Evolutionary conservation across 1,140 invertebrate species (phyloP).

Genomic region (Drosophila novamexicana): DNA sequence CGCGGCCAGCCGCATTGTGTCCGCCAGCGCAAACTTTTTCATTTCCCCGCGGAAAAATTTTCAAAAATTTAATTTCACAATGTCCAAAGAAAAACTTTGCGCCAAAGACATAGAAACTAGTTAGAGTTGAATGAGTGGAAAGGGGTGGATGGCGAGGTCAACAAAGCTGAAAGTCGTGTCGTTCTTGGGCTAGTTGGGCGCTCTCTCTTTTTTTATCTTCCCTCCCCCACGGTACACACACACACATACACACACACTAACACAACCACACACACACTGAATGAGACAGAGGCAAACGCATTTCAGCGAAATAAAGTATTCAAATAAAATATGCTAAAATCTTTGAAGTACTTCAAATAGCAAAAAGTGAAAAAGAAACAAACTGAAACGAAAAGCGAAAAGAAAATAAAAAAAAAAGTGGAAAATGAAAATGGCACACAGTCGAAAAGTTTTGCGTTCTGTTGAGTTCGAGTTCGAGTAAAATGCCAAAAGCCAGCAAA

Average conservation of each 20-base stretch:
- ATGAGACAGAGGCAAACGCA: conserved; percentile 52
- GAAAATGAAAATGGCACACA: conserved; percentile 50
- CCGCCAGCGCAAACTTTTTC: conserved; percentile 78
- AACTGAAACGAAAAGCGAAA: conserved; percentile 55
- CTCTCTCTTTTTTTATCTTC: background rate
- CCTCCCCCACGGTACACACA: conserved; percentile 7
- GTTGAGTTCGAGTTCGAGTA: conserved; percentile 32
- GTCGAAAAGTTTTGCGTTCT: conserved; percentile 64
- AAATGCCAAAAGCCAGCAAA: conserved; percentile 49
- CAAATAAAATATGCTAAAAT: conserved; percentile 83
- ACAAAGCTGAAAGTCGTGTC: conserved; percentile 79
- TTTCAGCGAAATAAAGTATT: conserved; percentile 81
- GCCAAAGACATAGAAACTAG: conserved; percentile 81
- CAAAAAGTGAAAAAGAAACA: conserved; percentile 63
- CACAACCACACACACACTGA: conserved; percentile 18
- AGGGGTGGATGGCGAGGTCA: conserved; percentile 26
- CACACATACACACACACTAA: conserved; percentile 9
- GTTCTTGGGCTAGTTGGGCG: conserved; percentile 47
- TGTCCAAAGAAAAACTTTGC: conserved; percentile 74
- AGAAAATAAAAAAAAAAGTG: conserved; percentile 33
- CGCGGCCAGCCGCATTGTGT: conserved; percentile 72
- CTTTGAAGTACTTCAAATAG: conserved; percentile 81
- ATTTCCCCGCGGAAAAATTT: conserved; percentile 83
- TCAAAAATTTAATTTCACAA: conserved; percentile 82
- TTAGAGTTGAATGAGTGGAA: conserved; percentile 51